Evolutionary conservation across 2,113 vertebrate genomes (phyloP).

Genomic region (Vulpes vulpes): DNA sequence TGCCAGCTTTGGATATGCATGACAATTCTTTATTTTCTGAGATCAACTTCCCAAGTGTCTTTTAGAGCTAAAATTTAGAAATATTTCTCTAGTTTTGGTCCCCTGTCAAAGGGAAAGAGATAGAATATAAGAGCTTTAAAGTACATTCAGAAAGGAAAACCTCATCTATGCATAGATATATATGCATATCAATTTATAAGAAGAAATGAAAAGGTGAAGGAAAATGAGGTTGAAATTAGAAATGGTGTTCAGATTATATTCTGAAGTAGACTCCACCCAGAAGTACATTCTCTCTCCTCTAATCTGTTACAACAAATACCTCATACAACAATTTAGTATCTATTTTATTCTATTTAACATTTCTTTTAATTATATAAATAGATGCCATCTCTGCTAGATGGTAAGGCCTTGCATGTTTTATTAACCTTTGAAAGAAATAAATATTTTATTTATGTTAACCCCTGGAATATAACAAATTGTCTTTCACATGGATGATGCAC

Average conservation of each 20-base stretch:
- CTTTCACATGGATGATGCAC: neutral
- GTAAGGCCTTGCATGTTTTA: neutral
- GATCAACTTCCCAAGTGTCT: neutral
- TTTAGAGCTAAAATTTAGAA: neutral
- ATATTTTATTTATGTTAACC: conserved; percentile 39
- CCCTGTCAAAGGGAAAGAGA: neutral
- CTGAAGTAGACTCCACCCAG: neutral
- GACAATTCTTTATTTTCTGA: neutral
- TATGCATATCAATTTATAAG: neutral
- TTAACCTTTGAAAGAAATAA: neutral
- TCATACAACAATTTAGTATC: neutral
- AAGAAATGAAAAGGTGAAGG: neutral
- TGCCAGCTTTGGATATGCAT: neutral
- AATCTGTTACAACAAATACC: neutral
- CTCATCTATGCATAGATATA: neutral
- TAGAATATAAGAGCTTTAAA: neutral
- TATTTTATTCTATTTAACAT: neutral
- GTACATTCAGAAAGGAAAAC: neutral
- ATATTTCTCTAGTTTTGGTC: neutral
- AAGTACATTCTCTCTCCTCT: neutral
- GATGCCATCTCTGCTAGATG: neutral
- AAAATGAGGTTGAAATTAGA: neutral
- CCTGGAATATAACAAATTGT: neutral
- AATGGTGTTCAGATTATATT: neutral
- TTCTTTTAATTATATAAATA: conserved; percentile 50